These are phyloP conservation scores for Lagria hirta DNA, from an alignment of 2,888 invertebrate species.

Conservation along the genomic window DNA sequence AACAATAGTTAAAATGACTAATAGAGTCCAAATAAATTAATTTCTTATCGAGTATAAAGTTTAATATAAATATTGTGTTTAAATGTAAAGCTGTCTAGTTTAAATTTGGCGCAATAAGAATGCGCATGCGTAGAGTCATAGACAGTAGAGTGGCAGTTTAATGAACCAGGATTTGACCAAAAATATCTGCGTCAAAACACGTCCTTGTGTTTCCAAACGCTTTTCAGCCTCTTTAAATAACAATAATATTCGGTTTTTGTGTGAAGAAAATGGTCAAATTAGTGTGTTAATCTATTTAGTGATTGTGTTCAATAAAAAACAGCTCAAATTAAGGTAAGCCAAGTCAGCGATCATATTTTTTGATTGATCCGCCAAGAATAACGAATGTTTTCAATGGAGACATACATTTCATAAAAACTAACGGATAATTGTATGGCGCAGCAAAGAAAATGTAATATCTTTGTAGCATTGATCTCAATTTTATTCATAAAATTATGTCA, in stretches of 20 bases:
- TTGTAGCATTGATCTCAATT: background rate
- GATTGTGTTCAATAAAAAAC: no score
- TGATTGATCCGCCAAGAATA: no score
- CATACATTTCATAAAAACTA: no score
- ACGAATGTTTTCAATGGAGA: no score
- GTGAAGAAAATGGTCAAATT: conserved; percentile 7
- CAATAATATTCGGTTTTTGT: conserved; percentile 4
- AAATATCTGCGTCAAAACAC: conserved; percentile 32
- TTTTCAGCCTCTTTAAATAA: conserved; percentile 16
- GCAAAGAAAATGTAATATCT: background rate
- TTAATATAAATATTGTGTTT: no score
- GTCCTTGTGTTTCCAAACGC: conserved; percentile 30
- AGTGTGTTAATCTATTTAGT: background rate
- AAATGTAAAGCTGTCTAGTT: no score
- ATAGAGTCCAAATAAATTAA: no score
- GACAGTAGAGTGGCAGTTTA: conserved; percentile 23
- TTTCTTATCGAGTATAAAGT: no score
- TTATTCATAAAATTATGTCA: background rate
- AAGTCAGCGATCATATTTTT: no score
- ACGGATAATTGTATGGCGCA: background rate
- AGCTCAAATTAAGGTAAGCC: no score
- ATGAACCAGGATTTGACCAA: conserved; percentile 28
- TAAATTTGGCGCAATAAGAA: conserved; percentile 3
- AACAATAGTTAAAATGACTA: no score
- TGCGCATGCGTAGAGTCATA: background rate